A percentile compares a stretch with the other conserved stretches of the same genome.
Conservation (phyloP, 1,140 invertebrate species). For the Phymorhynchus buccinoides region DNA sequence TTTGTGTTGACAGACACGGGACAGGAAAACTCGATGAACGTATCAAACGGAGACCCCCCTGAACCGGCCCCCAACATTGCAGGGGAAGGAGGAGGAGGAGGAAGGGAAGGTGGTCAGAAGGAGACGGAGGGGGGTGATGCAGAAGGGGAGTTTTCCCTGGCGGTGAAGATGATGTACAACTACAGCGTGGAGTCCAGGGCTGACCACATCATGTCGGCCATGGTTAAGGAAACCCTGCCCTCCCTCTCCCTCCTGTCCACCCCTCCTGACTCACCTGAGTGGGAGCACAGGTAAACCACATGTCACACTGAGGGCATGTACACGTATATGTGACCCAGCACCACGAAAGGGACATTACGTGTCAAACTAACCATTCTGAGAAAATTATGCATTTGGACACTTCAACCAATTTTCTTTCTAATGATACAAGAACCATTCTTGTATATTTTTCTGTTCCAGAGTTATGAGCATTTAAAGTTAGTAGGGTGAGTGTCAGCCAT, state of each 20-base stretch:
- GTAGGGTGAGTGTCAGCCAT: too few species aligned
- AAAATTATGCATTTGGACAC: too few species aligned
- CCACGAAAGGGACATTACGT: too few species aligned
- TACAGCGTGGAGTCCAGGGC: conserved; percentile 90
- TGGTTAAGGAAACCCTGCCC: conserved; percentile 82
- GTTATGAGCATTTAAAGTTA: too few species aligned
- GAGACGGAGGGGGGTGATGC: not conserved
- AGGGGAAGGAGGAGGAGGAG: too few species aligned
- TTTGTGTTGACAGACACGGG: not conserved
- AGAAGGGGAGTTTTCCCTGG: conserved; percentile 76
- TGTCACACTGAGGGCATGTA: too few species aligned
- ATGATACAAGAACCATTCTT: too few species aligned
- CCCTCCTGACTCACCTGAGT: not conserved
- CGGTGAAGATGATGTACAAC: conserved; percentile 94
- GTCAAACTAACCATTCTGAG: too few species aligned
- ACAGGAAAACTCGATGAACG: not conserved
- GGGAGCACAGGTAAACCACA: not conserved
- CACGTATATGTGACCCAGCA: too few species aligned
- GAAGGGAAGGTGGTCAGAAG: too few species aligned
- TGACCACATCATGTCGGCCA: conserved; percentile 82
- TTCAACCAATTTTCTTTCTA: too few species aligned
- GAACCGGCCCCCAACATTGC: conserved; percentile 23
- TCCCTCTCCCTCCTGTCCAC: not conserved
- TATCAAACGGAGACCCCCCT: not conserved
- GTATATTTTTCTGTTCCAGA: too few species aligned